These are phyloP conservation scores for Pandemis heparana DNA, from an alignment of 2,888 invertebrate genomes.

Conservation along the genomic window DNA sequence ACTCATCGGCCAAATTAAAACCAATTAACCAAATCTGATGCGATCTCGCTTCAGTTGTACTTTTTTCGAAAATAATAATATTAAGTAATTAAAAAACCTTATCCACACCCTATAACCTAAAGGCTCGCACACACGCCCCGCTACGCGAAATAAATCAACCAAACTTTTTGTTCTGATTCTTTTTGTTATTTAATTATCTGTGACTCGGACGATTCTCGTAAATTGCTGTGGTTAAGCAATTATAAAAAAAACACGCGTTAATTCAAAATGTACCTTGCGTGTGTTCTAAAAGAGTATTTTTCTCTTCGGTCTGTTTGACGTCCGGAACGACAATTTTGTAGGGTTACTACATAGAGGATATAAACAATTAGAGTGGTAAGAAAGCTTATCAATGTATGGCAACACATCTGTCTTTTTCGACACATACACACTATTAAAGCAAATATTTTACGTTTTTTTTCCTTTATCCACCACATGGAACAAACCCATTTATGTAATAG, in stretches of 20 bases:
- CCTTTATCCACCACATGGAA: too few species aligned
- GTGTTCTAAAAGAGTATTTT: neutral
- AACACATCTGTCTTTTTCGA: too few species aligned
- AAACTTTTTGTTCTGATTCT: constrained; percentile 58
- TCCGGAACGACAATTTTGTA: constrained; percentile 32
- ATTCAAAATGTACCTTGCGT: constrained; percentile 20
- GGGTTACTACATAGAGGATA: too few species aligned
- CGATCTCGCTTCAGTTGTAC: constrained; percentile 2
- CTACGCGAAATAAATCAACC: constrained; percentile 64
- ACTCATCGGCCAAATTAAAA: constrained; percentile 2
- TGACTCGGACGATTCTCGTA: constrained; percentile 68
- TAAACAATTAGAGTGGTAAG: too few species aligned
- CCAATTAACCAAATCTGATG: neutral
- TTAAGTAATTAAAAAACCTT: constrained; percentile 49
- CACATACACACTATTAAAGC: too few species aligned
- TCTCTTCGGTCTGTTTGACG: neutral
- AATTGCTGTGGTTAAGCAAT: constrained; percentile 60
- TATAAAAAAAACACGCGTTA: constrained; percentile 44
- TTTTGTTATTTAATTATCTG: constrained; percentile 80
- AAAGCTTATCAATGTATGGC: too few species aligned
- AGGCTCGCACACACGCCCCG: constrained; percentile 47
- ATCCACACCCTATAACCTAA: constrained; percentile 46
- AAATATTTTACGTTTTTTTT: too few species aligned
- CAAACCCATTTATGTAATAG: too few species aligned
- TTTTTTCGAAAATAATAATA: constrained; percentile 26